phyloP scores from a whole-genome alignment of 2,888 invertebrate species.

The Copidosoma aretas region DNA sequence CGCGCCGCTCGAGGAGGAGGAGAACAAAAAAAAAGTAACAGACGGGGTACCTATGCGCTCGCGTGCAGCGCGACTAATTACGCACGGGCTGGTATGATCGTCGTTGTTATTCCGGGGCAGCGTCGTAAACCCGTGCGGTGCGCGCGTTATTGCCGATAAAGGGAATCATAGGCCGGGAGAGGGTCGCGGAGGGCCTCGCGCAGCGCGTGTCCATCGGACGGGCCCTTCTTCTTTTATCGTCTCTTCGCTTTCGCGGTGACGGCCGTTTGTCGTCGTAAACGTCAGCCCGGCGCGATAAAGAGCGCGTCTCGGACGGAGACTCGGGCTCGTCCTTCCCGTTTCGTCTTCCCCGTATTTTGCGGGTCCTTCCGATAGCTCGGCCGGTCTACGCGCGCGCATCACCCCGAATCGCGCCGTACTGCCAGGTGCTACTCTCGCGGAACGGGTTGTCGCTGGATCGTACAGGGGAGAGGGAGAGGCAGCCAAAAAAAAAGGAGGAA shows the following conservation, averaged over 20 bases:
- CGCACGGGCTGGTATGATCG: not conserved
- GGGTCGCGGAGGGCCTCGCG: constrained; percentile 16
- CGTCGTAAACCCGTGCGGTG: constrained; percentile 16
- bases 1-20: too few species aligned
- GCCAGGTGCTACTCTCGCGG: constrained; percentile 47
- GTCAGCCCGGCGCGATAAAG: constrained; percentile 55
- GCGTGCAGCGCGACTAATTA: not conserved
- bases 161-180: too few species aligned
- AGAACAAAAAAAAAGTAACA: not conserved
- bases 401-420: constrained; percentile 49
- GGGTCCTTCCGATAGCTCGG: not conserved
- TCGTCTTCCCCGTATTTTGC: not conserved
- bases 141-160: not conserved
- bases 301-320: constrained; percentile 18
- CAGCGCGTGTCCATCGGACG: constrained; percentile 53
- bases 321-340: not conserved
- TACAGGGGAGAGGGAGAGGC: constrained; percentile 33
- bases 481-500: not conserved
- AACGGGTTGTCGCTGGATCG: too few species aligned
- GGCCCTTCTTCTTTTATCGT: not conserved
- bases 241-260: constrained; percentile 44
- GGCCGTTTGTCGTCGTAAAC: constrained; percentile 57
- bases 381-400: not conserved
- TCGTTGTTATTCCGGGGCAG: not conserved
- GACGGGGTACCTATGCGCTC: not conserved